Conservation (phyloP, 2,888 invertebrate genomes). For the Pelosia muscerda region DNA sequence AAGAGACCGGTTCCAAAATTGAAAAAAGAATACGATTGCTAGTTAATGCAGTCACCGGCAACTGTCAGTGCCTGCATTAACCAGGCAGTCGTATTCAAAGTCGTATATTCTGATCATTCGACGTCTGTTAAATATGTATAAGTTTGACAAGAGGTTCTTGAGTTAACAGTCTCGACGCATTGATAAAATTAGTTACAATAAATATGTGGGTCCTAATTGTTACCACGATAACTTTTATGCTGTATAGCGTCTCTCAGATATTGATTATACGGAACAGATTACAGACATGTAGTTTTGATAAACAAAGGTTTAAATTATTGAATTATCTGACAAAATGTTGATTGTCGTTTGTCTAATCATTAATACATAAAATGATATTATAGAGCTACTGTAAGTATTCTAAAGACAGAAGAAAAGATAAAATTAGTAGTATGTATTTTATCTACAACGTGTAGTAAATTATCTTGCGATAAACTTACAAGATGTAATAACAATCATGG, state of each 20-base stretch:
- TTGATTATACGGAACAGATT: neutral
- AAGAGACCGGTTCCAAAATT: neutral
- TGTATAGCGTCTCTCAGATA: neutral
- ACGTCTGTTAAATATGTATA: no score
- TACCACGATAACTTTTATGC: neutral
- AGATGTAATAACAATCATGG: no score
- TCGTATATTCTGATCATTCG: no score
- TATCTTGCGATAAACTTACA: no score
- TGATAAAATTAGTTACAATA: neutral
- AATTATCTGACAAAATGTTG: neutral
- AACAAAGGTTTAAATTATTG: neutral
- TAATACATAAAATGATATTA: neutral
- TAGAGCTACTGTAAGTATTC: neutral
- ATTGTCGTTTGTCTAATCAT: neutral
- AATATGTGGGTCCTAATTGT: neutral
- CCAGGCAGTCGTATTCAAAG: no score
- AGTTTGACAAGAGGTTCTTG: neutral
- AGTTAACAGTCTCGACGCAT: neutral
- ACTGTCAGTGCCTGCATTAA: neutral
- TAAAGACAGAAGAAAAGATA: no score
- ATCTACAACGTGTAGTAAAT: neutral
- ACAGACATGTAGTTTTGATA: neutral
- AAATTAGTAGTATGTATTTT: no score
- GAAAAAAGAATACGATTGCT: neutral
- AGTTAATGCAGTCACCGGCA: no score